Evolutionary conservation across 2,113 vertebrate species (phyloP).

Genomic region (Gasterosteus aculeatus): DNA sequence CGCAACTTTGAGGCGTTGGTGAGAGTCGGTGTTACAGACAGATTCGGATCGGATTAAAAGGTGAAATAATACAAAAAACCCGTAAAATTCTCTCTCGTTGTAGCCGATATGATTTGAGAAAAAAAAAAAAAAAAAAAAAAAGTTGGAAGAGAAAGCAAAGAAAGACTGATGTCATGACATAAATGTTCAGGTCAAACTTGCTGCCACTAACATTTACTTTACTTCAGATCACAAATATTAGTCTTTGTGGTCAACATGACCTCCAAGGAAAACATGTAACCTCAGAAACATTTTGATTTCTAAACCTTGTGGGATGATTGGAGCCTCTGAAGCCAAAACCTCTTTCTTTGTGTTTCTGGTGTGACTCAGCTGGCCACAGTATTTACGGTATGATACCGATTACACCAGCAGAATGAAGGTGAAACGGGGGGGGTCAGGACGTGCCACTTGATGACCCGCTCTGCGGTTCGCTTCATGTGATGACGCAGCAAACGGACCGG

Average conservation of each 20-base stretch:
- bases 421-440: conserved; percentile 37
- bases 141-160: background rate
- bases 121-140: conserved; percentile 14
- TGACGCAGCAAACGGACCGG: conserved; percentile 39
- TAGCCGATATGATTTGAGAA: conserved; percentile 19
- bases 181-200: conserved; percentile 19
- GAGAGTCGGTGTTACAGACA: conserved; percentile 30
- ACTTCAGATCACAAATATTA: conserved; percentile 41
- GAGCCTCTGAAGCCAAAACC: conserved; percentile 11
- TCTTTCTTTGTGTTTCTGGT: conserved; percentile 22
- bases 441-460: conserved; percentile 67
- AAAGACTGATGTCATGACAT: conserved; percentile 15
- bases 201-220: conserved; percentile 32
- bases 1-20: conserved; percentile 35
- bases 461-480: conserved; percentile 34
- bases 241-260: conserved; percentile 21
- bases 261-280: conserved; percentile 16
- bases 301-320: conserved; percentile 5
- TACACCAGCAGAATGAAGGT: conserved; percentile 36
- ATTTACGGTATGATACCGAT: conserved; percentile 46
- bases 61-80: background rate
- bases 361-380: conserved; percentile 60
- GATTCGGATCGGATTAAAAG: conserved; percentile 16
- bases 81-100: background rate
- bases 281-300: conserved; percentile 26